phyloP scores from a whole-genome alignment of 2,888 invertebrate species.

The Coecobrya sp. region DNA sequence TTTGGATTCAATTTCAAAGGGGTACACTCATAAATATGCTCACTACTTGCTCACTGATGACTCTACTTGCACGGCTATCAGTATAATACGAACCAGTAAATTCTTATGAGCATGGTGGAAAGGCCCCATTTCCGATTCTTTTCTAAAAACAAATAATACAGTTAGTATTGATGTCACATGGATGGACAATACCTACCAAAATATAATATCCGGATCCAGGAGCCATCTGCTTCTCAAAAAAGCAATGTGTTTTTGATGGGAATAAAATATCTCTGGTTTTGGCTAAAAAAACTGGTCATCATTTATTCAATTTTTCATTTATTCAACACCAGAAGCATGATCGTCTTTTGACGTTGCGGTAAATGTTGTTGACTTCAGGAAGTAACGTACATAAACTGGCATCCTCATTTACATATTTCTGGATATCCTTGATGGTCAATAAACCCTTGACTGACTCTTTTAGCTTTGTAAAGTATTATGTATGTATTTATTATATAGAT shows the following conservation, averaged over 20 bases:
- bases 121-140: background rate
- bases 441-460: too few species aligned
- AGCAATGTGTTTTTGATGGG: conserved; percentile 14
- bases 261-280: background rate
- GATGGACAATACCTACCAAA: background rate
- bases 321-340: too few species aligned
- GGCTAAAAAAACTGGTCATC: background rate
- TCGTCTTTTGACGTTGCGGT: too few species aligned
- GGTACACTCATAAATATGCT: too few species aligned
- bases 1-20: conserved; percentile 24
- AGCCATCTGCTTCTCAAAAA: background rate
- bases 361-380: too few species aligned
- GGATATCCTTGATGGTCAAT: too few species aligned
- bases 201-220: background rate
- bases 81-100: background rate
- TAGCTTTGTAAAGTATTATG: too few species aligned
- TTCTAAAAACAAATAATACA: background rate
- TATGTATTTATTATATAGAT: too few species aligned
- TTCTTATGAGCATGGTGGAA: background rate
- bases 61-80: background rate
- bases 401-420: too few species aligned
- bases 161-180: conserved; percentile 5
- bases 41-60: background rate
- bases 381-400: too few species aligned
- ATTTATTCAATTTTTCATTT: background rate